A percentile compares a stretch with the other conserved stretches of the same genome.
These are phyloP conservation scores for Atrina japonica DNA, from an alignment of 2,888 invertebrate species.

Conservation along the genomic window DNA sequence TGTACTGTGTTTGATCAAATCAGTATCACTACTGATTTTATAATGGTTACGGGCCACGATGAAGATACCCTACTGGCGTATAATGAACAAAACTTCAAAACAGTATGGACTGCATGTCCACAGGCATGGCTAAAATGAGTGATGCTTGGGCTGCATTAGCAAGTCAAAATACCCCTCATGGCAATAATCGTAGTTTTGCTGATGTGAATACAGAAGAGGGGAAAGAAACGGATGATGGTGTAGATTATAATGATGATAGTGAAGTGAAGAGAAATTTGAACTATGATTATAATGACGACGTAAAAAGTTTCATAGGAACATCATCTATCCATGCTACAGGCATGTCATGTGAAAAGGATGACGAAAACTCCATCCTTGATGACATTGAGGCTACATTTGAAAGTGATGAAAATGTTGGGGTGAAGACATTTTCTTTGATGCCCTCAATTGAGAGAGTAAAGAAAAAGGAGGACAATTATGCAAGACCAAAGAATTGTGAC, in stretches of 20 bases:
- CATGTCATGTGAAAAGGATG: background rate
- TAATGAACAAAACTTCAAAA: too few relatives aligned
- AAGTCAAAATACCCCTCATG: background rate
- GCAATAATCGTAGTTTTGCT: background rate
- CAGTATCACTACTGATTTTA: too few relatives aligned
- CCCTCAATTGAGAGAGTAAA: background rate
- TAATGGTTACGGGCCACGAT: too few relatives aligned
- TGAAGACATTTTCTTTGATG: background rate
- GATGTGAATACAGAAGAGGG: background rate
- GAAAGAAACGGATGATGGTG: background rate
- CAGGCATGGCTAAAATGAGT: slow-evolving; percentile 2
- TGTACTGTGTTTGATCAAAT: too few relatives aligned
- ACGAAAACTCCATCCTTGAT: background rate
- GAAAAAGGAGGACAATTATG: background rate
- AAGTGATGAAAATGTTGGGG: slow-evolving; percentile 3
- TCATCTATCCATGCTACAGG: too few relatives aligned
- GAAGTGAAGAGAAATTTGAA: background rate
- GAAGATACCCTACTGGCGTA: too few relatives aligned
- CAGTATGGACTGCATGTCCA: slow-evolving; percentile 11
- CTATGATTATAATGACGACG: background rate
- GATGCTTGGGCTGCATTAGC: background rate
- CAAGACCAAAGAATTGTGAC: slow-evolving; percentile 9
- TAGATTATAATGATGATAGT: background rate
- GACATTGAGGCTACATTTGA: slow-evolving; percentile 5
- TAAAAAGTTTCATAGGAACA: background rate